These are phyloP conservation scores for Siniperca scherzeri DNA, from an alignment of 2,797 vertebrate genomes.

Conservation along the genomic window DNA sequence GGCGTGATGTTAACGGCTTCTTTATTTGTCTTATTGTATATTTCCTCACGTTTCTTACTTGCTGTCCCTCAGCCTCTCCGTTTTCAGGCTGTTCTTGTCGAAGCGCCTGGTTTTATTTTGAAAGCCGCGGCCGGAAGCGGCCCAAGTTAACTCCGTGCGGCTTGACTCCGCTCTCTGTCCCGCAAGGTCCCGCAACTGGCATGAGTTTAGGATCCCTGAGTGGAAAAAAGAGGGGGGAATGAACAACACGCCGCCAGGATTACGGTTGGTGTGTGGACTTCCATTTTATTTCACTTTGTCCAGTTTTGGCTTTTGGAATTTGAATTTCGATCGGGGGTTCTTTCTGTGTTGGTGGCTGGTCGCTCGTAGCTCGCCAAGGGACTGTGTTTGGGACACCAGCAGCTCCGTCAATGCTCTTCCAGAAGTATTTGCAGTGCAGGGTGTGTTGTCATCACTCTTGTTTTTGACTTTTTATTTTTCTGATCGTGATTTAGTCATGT, in stretches of 20 bases:
- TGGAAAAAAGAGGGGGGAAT: constrained; percentile 80
- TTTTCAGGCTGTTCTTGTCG: fast-evolving
- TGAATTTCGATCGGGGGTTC: constrained; percentile 31
- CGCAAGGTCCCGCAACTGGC: constrained; percentile 53
- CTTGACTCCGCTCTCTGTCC: constrained; percentile 45
- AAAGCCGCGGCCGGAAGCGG: constrained; percentile 32
- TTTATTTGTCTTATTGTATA: too few species aligned
- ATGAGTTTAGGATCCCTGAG: constrained; percentile 69
- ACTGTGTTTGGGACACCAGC: constrained; percentile 45
- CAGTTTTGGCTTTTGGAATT: constrained; percentile 31
- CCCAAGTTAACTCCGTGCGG: neutral
- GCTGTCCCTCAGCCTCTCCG: too few species aligned
- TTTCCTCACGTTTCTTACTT: neutral
- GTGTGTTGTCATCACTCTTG: constrained; percentile 65
- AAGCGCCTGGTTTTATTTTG: constrained; percentile 44
- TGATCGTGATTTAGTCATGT: neutral
- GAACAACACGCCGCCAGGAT: constrained; percentile 85
- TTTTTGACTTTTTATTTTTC: constrained; percentile 7
- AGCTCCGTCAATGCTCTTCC: constrained; percentile 58
- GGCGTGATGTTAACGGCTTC: neutral
- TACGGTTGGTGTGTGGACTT: constrained; percentile 88
- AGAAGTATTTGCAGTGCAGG: constrained; percentile 67
- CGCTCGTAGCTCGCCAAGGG: constrained; percentile 23
- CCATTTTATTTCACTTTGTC: constrained; percentile 61
- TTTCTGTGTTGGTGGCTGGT: constrained; percentile 39